Base-by-base conservation (phyloP, 35 echinoderm and acorn worm species). In the Ptychodera flava region DNA sequence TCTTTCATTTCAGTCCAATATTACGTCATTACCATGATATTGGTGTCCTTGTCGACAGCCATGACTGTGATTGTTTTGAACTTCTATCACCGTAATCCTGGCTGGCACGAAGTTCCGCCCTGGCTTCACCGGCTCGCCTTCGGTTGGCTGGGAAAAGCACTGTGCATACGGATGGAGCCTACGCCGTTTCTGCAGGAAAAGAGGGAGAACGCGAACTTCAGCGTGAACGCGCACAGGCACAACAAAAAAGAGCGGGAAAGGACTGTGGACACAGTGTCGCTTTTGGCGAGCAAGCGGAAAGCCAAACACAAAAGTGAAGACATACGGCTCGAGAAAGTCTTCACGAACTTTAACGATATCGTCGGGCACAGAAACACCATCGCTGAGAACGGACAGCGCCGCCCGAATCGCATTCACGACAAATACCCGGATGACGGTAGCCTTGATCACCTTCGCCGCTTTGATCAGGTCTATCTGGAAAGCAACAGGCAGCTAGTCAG, bases 51-150 rank as follows among this genome's bases (percentile, higher is more conserved):
- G 45, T 64, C 45, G 22, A 64, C 45, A 64, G 45, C 45, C 6
- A 64, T 64, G 45, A 64, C 45, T 64, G 45, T 64, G 45, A 22
- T 64, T 22, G 45, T 64, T 22, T 64, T 64, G 22, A 64, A 64
- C 22, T 64, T 64, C 45, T 64, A 64, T 22, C 45, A 64, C 22
- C 45, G 45, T 33, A 83, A 32, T 90, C 87, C 38, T 88, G 82
- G 35, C 77, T 99, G 36, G 92, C 96, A 31, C 90, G 90, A 29
- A 92, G 96, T 64, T 22, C 45, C 45, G 22, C 45, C 45, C 22
- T 64, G 45, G 45, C 22, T 64, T 12, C 45, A 22, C 6, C 45
- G 45, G 22, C 6, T 22, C 6, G 45, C 45, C 6, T 64, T 64
- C 22, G 45, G 45, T 12, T 64, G 45, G 45, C 45, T 64, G 22